Conservation (phyloP, 1,140 invertebrate species). For the Kradibia gibbosae region DNA sequence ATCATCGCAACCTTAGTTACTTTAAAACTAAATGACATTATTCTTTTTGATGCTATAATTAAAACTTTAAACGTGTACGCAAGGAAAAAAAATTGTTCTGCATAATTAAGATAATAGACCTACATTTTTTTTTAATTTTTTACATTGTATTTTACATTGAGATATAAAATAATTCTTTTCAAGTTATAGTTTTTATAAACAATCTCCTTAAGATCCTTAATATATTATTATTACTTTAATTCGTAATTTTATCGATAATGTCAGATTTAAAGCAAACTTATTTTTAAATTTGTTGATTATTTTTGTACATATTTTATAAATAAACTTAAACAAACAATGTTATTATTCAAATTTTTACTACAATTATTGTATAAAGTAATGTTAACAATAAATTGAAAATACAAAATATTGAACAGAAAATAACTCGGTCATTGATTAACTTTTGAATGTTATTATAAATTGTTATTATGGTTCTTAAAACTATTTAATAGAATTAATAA, state of each 20-base stretch:
- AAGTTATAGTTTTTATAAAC: background rate
- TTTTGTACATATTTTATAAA: too few species aligned
- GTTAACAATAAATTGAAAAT: too few species aligned
- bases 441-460: too few species aligned
- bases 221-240: background rate
- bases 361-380: too few species aligned
- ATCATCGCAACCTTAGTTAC: background rate
- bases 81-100: background rate
- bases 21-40: background rate
- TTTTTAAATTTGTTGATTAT: background rate
- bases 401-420: too few species aligned
- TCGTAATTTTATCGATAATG: background rate
- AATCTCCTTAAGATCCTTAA: background rate
- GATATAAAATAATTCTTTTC: background rate
- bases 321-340: too few species aligned
- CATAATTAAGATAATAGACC: background rate
- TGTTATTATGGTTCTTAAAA: too few species aligned
- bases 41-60: background rate
- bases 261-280: background rate
- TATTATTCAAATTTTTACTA: too few species aligned
- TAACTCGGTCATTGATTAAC: too few species aligned
- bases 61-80: background rate
- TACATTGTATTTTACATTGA: background rate
- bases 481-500: too few species aligned
- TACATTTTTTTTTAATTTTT: too few species aligned